Conservation (phyloP, 1,140 invertebrate species). For the Drosophila santomea region DNA sequence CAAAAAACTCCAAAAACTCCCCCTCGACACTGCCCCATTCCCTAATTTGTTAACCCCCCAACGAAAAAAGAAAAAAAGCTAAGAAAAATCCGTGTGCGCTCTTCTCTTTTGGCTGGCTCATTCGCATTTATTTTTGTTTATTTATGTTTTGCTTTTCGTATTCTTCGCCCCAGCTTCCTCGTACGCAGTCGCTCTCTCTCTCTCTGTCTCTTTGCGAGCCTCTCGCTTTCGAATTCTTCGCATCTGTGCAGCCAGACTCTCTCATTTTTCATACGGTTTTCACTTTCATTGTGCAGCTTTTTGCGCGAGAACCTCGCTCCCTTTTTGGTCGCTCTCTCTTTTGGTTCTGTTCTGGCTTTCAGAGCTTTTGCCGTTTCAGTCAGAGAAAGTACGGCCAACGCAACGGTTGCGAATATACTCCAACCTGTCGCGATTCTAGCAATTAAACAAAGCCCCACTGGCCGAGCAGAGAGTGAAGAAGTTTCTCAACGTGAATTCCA, state of each 20-base stretch:
- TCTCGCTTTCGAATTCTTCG: neutral
- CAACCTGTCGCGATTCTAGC: constrained; percentile 32
- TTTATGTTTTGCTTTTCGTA: constrained; percentile 79
- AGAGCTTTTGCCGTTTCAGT: constrained; percentile 67
- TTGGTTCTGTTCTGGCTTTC: constrained; percentile 48
- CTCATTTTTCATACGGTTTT: constrained; percentile 57
- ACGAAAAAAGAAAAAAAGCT: neutral
- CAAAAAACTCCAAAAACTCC: constrained; percentile 23
- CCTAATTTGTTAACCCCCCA: constrained; percentile 58
- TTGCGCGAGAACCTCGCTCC: constrained; percentile 23
- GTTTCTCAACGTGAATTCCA: constrained; percentile 2
- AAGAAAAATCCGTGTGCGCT: constrained; percentile 36
- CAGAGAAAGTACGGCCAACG: constrained; percentile 77
- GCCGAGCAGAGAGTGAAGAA: constrained; percentile 19
- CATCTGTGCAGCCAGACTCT: constrained; percentile 12
- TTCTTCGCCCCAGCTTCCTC: constrained; percentile 68
- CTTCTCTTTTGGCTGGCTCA: constrained; percentile 58
- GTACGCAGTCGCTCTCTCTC: constrained; percentile 33
- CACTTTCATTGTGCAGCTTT: constrained; percentile 80
- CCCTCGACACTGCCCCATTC: constrained; percentile 46
- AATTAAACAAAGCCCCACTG: constrained; percentile 34
- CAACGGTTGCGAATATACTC: constrained; percentile 61
- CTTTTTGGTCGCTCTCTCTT: constrained; percentile 13
- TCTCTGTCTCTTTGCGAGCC: neutral
- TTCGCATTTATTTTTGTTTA: constrained; percentile 83